These are phyloP conservation scores for Euphydryas editha DNA, from an alignment of 2,888 invertebrate species.

Conservation along the genomic window DNA sequence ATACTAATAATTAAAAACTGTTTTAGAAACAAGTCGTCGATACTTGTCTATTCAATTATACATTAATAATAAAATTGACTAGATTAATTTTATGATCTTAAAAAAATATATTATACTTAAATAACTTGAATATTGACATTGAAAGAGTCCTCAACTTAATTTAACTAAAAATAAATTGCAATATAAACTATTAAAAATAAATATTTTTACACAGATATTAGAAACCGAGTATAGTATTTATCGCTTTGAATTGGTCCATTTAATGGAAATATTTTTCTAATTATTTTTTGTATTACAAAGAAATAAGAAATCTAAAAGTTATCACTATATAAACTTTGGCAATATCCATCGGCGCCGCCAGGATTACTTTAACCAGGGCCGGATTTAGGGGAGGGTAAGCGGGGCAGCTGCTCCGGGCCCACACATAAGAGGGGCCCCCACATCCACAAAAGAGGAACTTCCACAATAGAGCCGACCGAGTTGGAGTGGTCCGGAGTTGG, in stretches of 20 bases:
- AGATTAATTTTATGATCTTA: constrained; percentile 37
- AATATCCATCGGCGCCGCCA: too few relatives aligned
- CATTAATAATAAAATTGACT: constrained; percentile 64
- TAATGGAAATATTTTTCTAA: neutral
- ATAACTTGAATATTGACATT: constrained; percentile 20
- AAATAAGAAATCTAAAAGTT: neutral
- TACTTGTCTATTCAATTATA: neutral
- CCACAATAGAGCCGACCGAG: too few relatives aligned
- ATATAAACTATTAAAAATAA: neutral
- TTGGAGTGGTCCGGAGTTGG: too few relatives aligned
- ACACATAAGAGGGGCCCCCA: too few relatives aligned
- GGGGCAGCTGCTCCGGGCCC: too few relatives aligned
- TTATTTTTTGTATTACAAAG: neutral
- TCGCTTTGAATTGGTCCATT: neutral
- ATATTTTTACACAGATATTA: neutral
- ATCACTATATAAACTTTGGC: too few relatives aligned
- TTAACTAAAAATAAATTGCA: neutral
- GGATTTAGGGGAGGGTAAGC: too few relatives aligned
- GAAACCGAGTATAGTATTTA: neutral
- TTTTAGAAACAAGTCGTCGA: constrained; percentile 13
- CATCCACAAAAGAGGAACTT: too few relatives aligned
- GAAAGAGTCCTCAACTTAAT: constrained; percentile 7
- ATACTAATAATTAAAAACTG: neutral
- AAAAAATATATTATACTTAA: neutral
- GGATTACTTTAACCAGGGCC: too few relatives aligned